Conservation (phyloP, 2,113 vertebrate species). For the Rhinogobius similis region DNA sequence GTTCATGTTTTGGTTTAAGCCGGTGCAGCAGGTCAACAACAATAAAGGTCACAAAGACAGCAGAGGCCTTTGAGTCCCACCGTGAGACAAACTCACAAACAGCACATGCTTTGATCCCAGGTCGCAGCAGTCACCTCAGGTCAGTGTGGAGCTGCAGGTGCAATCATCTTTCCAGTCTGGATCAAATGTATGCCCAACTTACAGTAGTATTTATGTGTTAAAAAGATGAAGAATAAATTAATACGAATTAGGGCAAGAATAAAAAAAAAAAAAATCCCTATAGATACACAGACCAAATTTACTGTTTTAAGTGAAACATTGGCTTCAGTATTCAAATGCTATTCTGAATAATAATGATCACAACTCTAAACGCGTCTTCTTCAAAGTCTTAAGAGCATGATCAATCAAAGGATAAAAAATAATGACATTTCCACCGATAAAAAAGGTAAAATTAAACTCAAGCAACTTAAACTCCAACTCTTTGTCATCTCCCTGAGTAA, state of each 20-base stretch:
- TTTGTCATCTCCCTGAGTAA: background rate
- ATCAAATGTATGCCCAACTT: background rate
- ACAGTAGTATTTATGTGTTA: no score
- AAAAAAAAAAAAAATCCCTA: background rate
- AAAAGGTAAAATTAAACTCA: background rate
- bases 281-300: background rate
- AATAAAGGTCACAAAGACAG: conserved; percentile 9
- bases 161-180: background rate
- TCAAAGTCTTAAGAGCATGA: background rate
- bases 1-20: background rate
- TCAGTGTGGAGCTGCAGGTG: background rate
- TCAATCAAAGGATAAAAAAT: background rate
- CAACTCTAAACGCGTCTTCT: no score
- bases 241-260: background rate
- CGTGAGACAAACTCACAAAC: conserved; percentile 3
- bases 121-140: conserved; percentile 2
- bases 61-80: background rate
- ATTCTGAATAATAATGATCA: no score
- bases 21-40: background rate
- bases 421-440: background rate
- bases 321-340: no score
- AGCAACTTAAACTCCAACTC: background rate
- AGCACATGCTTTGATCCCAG: background rate
- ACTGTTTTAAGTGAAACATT: background rate
- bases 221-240: background rate